phyloP scores from a whole-genome alignment of 2,113 vertebrate species.

The Falcunculus frontatus region DNA sequence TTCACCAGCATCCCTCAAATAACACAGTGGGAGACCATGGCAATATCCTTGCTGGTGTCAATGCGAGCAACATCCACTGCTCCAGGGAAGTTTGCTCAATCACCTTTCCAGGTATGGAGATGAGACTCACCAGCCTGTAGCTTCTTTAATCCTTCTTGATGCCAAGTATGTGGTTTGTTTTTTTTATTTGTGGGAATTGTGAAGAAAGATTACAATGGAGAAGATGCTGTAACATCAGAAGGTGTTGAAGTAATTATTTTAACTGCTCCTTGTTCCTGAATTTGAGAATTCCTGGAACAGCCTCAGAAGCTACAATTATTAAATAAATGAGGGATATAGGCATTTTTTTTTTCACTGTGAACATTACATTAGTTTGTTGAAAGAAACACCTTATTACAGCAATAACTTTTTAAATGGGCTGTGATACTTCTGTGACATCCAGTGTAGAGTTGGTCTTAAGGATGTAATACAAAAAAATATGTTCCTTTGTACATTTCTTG shows the following conservation, averaged over 20 bases:
- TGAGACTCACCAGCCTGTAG: background rate
- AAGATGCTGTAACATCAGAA: background rate
- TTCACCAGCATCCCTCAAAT: background rate
- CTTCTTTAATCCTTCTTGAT: background rate
- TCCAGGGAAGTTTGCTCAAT: background rate
- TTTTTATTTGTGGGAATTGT: background rate
- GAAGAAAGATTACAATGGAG: background rate
- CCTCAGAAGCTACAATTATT: background rate
- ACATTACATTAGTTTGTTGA: background rate
- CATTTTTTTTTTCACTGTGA: background rate
- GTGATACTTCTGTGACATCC: background rate
- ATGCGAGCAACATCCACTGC: rapidly evolving
- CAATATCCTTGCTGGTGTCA: background rate
- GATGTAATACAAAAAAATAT: background rate
- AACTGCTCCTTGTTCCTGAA: background rate
- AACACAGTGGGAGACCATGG: background rate
- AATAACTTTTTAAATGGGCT: background rate
- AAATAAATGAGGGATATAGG: background rate
- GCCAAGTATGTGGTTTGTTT: background rate
- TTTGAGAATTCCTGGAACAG: background rate
- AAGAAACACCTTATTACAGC: background rate
- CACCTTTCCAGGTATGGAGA: background rate
- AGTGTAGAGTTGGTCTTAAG: background rate
- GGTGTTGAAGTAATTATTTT: background rate
- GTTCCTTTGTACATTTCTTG: background rate